Evolutionary conservation across 1,140 invertebrate genomes (phyloP), one percentile per base, ranked within the genome.

Genomic region (Plectus sambesii): DNA sequence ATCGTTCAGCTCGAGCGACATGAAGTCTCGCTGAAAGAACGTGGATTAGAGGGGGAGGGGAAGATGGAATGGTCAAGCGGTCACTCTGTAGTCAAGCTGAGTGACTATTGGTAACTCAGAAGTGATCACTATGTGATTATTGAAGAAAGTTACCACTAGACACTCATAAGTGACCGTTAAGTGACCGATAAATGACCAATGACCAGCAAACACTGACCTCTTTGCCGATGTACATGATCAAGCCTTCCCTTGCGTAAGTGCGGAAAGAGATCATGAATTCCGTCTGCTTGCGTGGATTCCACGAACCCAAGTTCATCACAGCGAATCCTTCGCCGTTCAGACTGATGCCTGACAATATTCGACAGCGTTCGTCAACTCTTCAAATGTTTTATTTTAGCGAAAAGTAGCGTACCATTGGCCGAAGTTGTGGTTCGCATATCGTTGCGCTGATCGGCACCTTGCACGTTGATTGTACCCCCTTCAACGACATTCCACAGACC

Each of bases 401-500:
- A n/a, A n/a, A n/a, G n/a, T n/a, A n/a, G n/a, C n/a, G n/a, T n/a
- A n/a, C n/a, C n/a, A n/a, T n/a, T n/a, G n/a, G n/a, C n/a, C n/a
- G n/a, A n/a, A n/a, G n/a, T n/a, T n/a, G n/a, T n/a, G n/a, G n/a
- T n/a, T n/a, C n/a, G n/a, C n/a, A n/a, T n/a, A n/a, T n/a, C n/a
- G n/a, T n/a, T n/a, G n/a, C 56, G 48, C 40, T 83, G 81, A 63
- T 83, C 81, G 9, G 72, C 62, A 0, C 84, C 82, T 5, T 81
- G 83, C 53, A 80, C 72, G 38, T 79, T 73, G 44, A 86, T 84
- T 29, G 81, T 80, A 22, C 78, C 81, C 35, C 82, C 80, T 27
- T 69, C 48, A 5, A 80, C 73, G 61, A 92, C 92, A 73, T 97
- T 96, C 90, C 90, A 97, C 12, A 97, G 75, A 0, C 89, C 89